Conservation (phyloP, 2,113 vertebrate genomes). For the Siniperca chuatsi region DNA sequence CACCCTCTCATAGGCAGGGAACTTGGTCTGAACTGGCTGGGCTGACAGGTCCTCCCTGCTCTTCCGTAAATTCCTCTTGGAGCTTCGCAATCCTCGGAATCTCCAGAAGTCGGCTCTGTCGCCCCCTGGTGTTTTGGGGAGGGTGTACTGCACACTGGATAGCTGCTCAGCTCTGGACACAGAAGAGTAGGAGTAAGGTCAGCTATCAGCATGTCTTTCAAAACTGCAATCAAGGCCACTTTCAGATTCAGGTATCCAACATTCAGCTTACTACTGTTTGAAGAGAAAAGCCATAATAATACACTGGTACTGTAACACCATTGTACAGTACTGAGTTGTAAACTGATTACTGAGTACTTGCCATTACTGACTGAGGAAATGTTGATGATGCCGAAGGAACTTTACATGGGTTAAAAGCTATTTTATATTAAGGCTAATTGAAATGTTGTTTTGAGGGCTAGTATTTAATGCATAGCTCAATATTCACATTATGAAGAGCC, state of each 20-base stretch:
- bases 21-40: conserved; percentile 98
- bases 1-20: conserved; percentile 97
- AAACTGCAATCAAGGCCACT: not conserved
- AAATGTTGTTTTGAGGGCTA: not conserved
- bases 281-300: too few species aligned
- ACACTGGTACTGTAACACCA: not conserved
- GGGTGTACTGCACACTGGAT: conserved; percentile 97
- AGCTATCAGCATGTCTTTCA: not conserved
- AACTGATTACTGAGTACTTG: not conserved
- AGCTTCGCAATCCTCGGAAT: conserved; percentile 95
- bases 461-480: not conserved
- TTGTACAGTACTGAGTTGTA: not conserved
- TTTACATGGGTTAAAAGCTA: not conserved
- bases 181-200: not conserved
- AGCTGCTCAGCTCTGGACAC: conserved; percentile 93
- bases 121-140: conserved; percentile 96
- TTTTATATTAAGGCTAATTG: not conserved
- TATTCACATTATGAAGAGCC: not conserved
- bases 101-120: conserved; percentile 98
- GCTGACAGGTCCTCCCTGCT: conserved; percentile 97
- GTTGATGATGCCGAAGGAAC: not conserved
- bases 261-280: not conserved
- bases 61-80: conserved; percentile 97
- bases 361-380: not conserved
- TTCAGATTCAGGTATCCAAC: not conserved